Base-by-base conservation (phyloP, 2,113 vertebrate species). In the Spheniscus mendiculus region DNA sequence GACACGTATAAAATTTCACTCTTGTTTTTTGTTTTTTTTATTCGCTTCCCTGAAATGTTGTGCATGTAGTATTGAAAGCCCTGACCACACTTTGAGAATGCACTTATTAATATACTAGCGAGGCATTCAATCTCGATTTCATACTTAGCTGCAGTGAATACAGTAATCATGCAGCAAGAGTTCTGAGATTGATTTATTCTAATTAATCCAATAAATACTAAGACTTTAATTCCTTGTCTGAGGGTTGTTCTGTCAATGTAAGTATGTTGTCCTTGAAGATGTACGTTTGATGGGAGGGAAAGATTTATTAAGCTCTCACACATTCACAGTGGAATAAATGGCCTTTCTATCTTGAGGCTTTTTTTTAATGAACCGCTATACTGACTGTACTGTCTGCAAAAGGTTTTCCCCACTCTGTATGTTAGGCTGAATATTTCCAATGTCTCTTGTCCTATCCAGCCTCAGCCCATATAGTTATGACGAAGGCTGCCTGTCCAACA, bases 381-480 rank as follows among this genome's bases (percentile, higher is more conserved):
- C 69, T 58, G 80, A 47, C 49, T 69, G 29, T 27, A 27, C 34
- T 67, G 79, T 76, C 83, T 72, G 70, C 50, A n/a, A 40, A 74
- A 80, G 59, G 27, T 86, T 83, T 85, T 83, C 40, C 38, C 44
- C 6, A 2, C 80, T 76, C 74, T 56, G 26, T 19, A 3, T 27
- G 21, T 6, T n/a, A 69, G 76, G 40, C 83, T 93, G 61, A 94
- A 29, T 56, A 16, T 93, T 91, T 49, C 65, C 72, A 16, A 52
- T 56, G 36, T 93, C 40, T 83, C 50, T 63, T 66, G 74, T 94
- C 18, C 72, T 89, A 22, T 90, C 36, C 98, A 99, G 99, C 91
- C 98, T 99, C 80, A 99, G 99, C 95, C 99, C 99, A 2, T 99
- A 99, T 84, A 99, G 99, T 87, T 99, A 99, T 7, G 99, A 99